Evolutionary conservation across 1,140 invertebrate genomes (phyloP).

Genomic region (Hycleus phaleratus): DNA sequence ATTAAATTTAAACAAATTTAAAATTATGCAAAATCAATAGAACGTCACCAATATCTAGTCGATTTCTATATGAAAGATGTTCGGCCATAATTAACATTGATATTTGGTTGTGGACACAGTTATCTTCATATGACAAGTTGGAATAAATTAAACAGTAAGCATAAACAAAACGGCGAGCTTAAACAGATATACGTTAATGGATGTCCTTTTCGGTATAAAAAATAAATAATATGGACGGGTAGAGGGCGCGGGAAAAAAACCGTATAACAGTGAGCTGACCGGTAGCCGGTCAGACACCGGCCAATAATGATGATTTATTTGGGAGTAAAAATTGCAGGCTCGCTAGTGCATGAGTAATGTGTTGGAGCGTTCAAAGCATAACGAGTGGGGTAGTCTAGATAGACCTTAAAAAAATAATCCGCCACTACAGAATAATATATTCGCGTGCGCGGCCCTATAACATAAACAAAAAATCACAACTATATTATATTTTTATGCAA

Average conservation of each 20-base stretch:
- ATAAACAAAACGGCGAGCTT: conserved; percentile 28
- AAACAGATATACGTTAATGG: conserved; percentile 24
- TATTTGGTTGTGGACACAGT: conserved; percentile 3
- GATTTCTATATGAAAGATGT: conserved; percentile 1
- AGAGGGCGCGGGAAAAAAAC: background rate
- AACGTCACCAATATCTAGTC: no score
- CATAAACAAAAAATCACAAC: conserved; percentile 24
- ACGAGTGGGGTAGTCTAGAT: conserved; percentile 8
- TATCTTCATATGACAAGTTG: conserved; percentile 24
- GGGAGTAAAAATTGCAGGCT: conserved; percentile 34
- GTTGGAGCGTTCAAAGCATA: conserved; percentile 26
- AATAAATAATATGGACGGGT: background rate
- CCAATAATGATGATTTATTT: conserved; percentile 38
- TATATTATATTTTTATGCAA: conserved; percentile 32
- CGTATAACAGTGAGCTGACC: conserved; percentile 17
- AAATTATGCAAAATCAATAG: no score
- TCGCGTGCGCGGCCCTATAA: conserved; percentile 10
- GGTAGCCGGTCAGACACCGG: conserved; percentile 19
- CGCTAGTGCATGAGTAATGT: conserved; percentile 34
- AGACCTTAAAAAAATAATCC: no score
- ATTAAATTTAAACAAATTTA: no score
- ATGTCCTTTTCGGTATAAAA: conserved; percentile 7
- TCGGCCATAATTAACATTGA: conserved; percentile 14
- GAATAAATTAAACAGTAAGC: conserved; percentile 26
- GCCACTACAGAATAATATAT: conserved; percentile 16